phyloP scores from a whole-genome alignment of 2,888 invertebrate genomes.

The Ormia ochracea region DNA sequence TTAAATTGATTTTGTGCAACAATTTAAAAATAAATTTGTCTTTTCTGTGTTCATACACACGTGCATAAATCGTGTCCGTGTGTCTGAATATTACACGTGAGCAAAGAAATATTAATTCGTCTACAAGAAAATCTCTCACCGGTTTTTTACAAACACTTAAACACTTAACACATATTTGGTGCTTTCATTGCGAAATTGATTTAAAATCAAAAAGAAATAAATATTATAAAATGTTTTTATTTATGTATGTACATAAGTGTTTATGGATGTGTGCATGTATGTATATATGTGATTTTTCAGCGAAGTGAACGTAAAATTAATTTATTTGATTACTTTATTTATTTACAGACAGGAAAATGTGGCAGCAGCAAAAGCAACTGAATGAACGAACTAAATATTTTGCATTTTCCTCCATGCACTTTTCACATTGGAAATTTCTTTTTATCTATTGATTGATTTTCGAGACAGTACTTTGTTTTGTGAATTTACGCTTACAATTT shows the following conservation, averaged over 20 bases:
- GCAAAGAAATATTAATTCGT: neutral
- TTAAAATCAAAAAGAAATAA: neutral
- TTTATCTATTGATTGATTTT: constrained; percentile 3
- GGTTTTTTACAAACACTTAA: constrained; percentile 33
- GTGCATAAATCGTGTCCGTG: neutral
- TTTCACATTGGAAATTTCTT: constrained; percentile 1
- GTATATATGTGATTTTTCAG: neutral
- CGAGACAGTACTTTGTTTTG: neutral
- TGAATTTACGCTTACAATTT: neutral
- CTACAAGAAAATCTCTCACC: neutral
- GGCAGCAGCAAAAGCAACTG: neutral
- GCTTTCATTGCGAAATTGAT: neutral
- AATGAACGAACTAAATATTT: neutral
- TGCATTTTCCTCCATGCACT: neutral
- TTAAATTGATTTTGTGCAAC: constrained; percentile 17
- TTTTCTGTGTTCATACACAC: neutral
- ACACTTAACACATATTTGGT: neutral
- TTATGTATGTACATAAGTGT: too few species aligned
- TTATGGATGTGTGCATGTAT: neutral
- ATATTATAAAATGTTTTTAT: neutral
- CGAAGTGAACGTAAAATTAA: neutral
- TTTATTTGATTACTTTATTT: neutral
- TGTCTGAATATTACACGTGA: neutral
- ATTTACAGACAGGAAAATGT: constrained; percentile 4
- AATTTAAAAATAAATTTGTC: constrained; percentile 16